These are phyloP conservation scores for Camptogramma bilineatum DNA, from an alignment of 2,888 invertebrate species.

Conservation along the genomic window DNA sequence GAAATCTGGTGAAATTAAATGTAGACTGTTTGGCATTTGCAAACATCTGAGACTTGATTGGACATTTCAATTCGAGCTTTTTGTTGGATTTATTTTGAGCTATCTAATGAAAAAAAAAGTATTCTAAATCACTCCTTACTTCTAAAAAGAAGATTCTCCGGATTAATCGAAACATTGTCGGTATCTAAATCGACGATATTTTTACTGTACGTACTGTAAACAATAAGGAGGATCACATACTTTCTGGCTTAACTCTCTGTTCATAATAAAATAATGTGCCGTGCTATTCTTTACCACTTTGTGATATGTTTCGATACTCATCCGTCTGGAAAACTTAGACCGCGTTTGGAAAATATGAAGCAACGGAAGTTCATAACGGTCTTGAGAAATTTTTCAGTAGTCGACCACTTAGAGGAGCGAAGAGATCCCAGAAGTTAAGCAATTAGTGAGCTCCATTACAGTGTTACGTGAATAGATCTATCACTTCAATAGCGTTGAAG, in stretches of 20 bases:
- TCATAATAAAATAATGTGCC: no score
- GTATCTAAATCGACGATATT: no score
- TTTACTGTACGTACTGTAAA: no score
- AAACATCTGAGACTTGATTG: not conserved
- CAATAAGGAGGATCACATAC: no score
- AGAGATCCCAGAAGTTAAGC: slow-evolving; percentile 83
- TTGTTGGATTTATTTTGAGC: not conserved
- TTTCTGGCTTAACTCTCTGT: no score
- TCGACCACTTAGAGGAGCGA: slow-evolving; percentile 78
- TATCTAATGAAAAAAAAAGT: no score
- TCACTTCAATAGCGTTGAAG: slow-evolving; percentile 4
- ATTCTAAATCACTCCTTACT: no score
- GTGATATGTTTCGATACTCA: slow-evolving; percentile 25
- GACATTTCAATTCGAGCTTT: not conserved
- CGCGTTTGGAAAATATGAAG: slow-evolving; percentile 65
- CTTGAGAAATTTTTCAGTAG: slow-evolving; percentile 78
- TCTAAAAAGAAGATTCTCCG: no score
- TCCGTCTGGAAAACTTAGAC: slow-evolving; percentile 49
- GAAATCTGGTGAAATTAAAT: slow-evolving; percentile 14
- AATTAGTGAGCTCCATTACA: slow-evolving; percentile 75
- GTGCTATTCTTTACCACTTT: not conserved
- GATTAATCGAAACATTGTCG: no score
- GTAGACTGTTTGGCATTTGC: slow-evolving; percentile 10
- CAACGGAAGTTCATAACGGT: slow-evolving; percentile 71
- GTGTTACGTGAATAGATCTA: slow-evolving; percentile 8